A percentile compares a stretch with the other conserved stretches of the same genome.
Conservation (phyloP, 2,113 vertebrate genomes). For the Aspidoscelis tigris region DNA sequence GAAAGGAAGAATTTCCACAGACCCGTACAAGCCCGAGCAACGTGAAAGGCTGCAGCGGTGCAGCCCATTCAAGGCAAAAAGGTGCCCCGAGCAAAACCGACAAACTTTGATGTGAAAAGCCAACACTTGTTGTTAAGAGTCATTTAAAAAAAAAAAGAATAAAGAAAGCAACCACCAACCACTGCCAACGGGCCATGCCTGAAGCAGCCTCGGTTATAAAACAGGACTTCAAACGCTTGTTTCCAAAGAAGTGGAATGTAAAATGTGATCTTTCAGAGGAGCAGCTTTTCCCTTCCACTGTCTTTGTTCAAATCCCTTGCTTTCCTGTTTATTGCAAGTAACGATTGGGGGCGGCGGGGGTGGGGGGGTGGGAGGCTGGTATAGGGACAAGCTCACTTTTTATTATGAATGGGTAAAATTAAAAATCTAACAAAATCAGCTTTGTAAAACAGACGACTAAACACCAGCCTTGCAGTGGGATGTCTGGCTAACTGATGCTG, state of each 20-base stretch:
- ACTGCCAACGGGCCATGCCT: neutral
- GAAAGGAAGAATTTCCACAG: neutral
- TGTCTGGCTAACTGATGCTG: neutral
- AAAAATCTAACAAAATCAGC: neutral
- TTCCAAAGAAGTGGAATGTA: neutral
- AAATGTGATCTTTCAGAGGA: neutral
- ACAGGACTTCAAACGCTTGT: neutral
- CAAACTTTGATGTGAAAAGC: conserved; percentile 40
- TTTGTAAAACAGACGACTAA: neutral
- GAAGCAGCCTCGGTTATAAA: neutral
- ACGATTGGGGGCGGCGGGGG: too few species aligned
- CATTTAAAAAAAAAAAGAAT: neutral
- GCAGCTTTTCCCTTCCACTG: neutral
- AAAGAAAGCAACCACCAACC: neutral
- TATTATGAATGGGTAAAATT: neutral
- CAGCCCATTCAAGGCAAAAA: conserved; percentile 43
- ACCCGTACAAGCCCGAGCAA: conserved; percentile 22
- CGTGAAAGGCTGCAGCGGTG: conserved; percentile 3
- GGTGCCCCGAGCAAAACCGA: conserved; percentile 49
- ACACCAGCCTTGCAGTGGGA: neutral
- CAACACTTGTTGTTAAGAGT: neutral
- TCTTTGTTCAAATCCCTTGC: neutral
- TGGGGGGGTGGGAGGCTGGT: too few species aligned
- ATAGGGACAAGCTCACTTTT: too few species aligned
- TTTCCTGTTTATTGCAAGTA: neutral